phyloP scores from a whole-genome alignment of 2,888 invertebrate genomes.

The Vannuccia rotundouncinata region DNA sequence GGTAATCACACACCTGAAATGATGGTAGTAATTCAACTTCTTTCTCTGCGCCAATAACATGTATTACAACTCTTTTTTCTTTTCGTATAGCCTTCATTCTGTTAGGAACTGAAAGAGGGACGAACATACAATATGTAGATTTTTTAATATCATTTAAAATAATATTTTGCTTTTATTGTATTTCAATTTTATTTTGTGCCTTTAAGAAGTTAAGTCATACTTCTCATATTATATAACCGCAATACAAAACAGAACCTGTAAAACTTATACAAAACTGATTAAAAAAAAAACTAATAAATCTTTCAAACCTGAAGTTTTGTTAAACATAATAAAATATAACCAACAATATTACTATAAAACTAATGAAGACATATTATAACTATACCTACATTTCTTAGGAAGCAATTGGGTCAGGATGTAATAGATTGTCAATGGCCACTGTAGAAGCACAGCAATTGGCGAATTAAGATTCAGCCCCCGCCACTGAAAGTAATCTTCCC shows the following conservation, averaged over 20 bases:
- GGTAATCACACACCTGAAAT: not conserved
- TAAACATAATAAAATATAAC: no score
- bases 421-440: slow-evolving; percentile 50
- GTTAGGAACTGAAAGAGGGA: slow-evolving; percentile 9
- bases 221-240: no score
- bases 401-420: slow-evolving; percentile 45
- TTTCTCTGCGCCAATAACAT: slow-evolving; percentile 48
- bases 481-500: slow-evolving; percentile 43
- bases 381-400: slow-evolving; percentile 45
- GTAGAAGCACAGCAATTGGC: slow-evolving; percentile 48
- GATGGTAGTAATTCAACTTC: slow-evolving; percentile 47
- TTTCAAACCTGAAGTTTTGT: no score
- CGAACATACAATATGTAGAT: no score
- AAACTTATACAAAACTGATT: no score
- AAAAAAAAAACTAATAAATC: no score
- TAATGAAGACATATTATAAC: not conserved
- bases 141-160: no score
- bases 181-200: no score
- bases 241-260: no score
- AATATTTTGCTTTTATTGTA: no score
- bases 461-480: slow-evolving; percentile 47
- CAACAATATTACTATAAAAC: no score
- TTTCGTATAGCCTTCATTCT: slow-evolving; percentile 12
- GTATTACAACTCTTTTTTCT: slow-evolving; percentile 34
- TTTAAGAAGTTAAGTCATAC: no score